Evolutionary conservation across 2,113 vertebrate genomes (phyloP), one percentile per base, ranked within the genome.

Genomic region (Oxyura jamaicensis): DNA sequence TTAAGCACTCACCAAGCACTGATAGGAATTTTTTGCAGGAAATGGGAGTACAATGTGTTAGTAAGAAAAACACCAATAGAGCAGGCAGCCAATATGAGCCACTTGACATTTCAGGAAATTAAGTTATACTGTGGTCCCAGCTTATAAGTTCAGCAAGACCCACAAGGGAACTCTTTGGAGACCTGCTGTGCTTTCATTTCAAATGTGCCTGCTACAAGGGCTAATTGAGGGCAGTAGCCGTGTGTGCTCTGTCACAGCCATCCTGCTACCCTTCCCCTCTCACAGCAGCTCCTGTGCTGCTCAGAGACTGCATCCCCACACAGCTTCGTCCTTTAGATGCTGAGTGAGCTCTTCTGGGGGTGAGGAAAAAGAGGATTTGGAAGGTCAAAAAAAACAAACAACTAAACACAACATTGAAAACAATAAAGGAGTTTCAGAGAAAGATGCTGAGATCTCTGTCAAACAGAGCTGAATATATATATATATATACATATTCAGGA

Each of bases 101-200:
- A 56, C 74, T 92, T 86, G 88, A 92, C 90, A 97, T 92, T 94
- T 93, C 74, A 89, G 91, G 88, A 96, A 94, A 96, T 94, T 86
- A 94, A 94, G 81, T 91, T 95, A 74, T 63, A 90, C 17, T 73
- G 35, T 73, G 53, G 58, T 66, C 71, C 63, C 59, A 87, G 77
- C 77, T 89, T 94, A 11, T 69, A 91, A 87, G 3, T 91, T 93
- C 84, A 95, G 86, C 59, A 83, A 93, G 86, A 89, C 81, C 36
- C 86, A 91, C 0, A 1, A 71, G 75, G 90, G 68, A 91, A 77
- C 80, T 83, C 88, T 83, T 69, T 48, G 53, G 58, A 84, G 86
- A 91, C 63, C n/a, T 44, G 26, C 85, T 79, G 66, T 41, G 62
- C 68, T 96, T 90, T 91, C 28, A 10, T 86, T 92, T 82, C 80